phyloP scores from a whole-genome alignment of 2,113 vertebrate species.

The Elanoides forficatus region DNA sequence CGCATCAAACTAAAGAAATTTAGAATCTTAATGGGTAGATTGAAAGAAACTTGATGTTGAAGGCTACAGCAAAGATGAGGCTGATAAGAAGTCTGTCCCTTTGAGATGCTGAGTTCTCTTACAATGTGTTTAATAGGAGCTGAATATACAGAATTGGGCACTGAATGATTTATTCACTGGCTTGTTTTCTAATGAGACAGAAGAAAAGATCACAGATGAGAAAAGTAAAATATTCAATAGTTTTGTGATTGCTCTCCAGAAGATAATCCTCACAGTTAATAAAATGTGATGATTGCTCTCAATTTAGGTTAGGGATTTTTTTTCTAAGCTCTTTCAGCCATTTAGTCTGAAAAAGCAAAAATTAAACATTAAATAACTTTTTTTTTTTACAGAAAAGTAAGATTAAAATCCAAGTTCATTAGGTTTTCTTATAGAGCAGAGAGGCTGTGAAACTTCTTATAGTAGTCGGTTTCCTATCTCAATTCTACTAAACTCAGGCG shows the following conservation, averaged over 20 bases:
- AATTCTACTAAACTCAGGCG: not conserved
- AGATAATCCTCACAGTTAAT: slow-evolving; percentile 54
- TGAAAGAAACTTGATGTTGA: not conserved
- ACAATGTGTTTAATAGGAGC: slow-evolving; percentile 18
- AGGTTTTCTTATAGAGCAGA: not conserved
- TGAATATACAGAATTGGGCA: slow-evolving; percentile 10
- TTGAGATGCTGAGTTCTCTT: not conserved
- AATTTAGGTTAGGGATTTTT: slow-evolving; percentile 11
- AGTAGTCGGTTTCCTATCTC: not conserved
- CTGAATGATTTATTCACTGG: slow-evolving; percentile 48
- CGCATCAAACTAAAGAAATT: not conserved
- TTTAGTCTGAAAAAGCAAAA: slow-evolving; percentile 31
- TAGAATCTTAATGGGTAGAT: not conserved
- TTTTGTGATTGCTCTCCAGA: slow-evolving; percentile 54
- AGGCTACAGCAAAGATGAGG: not conserved
- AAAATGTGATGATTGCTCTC: slow-evolving; percentile 50
- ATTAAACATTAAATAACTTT: slow-evolving; percentile 30
- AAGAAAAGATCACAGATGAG: slow-evolving; percentile 60
- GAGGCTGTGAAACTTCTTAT: not conserved
- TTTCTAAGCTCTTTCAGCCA: not conserved
- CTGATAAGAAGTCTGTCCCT: not conserved
- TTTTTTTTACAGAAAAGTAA: not conserved
- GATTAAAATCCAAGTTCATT: not conserved
- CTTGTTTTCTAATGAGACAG: slow-evolving; percentile 52
- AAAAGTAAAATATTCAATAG: slow-evolving; percentile 64